Percentiles rank a stretch among this genome's conserved stretches.
These are phyloP conservation scores for Hylaeus volcanicus DNA, from an alignment of 1,140 invertebrate genomes.

Conservation along the genomic window DNA sequence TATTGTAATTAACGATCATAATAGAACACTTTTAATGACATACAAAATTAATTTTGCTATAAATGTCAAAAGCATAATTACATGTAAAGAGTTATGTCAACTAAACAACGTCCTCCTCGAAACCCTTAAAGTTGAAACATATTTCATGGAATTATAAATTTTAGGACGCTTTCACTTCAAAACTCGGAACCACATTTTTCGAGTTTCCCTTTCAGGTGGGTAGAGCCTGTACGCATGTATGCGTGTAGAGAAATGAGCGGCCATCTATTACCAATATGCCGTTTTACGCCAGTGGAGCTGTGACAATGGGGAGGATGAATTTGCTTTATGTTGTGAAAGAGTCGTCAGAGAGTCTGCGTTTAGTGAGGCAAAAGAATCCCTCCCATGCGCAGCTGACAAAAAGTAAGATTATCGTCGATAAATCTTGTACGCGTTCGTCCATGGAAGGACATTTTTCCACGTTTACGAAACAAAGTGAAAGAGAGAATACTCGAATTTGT, in stretches of 20 bases:
- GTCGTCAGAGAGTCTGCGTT: constrained; percentile 40
- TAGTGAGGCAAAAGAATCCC: constrained; percentile 23
- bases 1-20: too few relatives aligned
- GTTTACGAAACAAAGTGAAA: neutral
- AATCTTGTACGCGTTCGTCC: constrained; percentile 17
- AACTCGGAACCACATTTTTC: neutral
- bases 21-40: too few relatives aligned
- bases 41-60: too few relatives aligned
- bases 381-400: constrained; percentile 6
- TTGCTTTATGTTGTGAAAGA: constrained; percentile 43
- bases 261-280: constrained; percentile 22
- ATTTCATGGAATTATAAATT: neutral
- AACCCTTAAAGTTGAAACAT: too few relatives aligned
- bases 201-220: neutral
- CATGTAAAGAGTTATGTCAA: too few relatives aligned
- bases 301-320: constrained; percentile 26
- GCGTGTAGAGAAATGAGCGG: neutral
- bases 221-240: too few relatives aligned
- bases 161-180: neutral
- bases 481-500: neutral
- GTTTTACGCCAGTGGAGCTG: constrained; percentile 1
- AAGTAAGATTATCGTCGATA: constrained; percentile 32
- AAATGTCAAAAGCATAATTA: too few relatives aligned
- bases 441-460: neutral
- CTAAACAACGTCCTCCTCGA: too few relatives aligned